Evolutionary conservation across 2,888 invertebrate genomes (phyloP).

Genomic region (Lycophotia porphyrea): DNA sequence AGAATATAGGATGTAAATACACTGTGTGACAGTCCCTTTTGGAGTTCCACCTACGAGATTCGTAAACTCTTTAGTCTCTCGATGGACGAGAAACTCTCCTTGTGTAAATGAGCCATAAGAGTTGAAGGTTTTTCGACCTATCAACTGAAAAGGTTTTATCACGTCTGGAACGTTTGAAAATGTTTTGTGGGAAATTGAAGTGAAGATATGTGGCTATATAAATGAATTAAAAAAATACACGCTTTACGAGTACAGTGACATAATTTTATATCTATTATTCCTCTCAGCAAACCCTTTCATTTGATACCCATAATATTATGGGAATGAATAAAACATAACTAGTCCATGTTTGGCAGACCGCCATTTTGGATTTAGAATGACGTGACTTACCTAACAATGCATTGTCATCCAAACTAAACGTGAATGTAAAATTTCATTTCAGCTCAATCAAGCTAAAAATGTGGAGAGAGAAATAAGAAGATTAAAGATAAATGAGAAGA

Average conservation of each 20-base stretch:
- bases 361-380: not conserved
- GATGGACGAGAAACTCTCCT: not conserved
- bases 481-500: too few relatives aligned
- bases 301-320: not conserved
- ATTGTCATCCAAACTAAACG: not conserved
- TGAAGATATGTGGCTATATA: not conserved
- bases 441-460: not conserved
- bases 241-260: not conserved
- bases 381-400: not conserved
- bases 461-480: not conserved
- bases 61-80: not conserved
- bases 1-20: too few relatives aligned
- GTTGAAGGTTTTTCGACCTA: constrained; percentile 16
- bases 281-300: not conserved
- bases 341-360: not conserved
- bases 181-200: not conserved
- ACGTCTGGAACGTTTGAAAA: not conserved
- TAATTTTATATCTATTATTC: not conserved
- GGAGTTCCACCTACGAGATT: not conserved
- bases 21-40: not conserved
- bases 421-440: not conserved
- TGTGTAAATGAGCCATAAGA: not conserved
- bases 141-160: constrained; percentile 6
- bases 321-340: not conserved
- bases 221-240: too few relatives aligned